A percentile compares a stretch with the other conserved stretches of the same genome.
Conservation (phyloP, 2,797 vertebrate genomes). For the Aulostomus chinensis region DNA sequence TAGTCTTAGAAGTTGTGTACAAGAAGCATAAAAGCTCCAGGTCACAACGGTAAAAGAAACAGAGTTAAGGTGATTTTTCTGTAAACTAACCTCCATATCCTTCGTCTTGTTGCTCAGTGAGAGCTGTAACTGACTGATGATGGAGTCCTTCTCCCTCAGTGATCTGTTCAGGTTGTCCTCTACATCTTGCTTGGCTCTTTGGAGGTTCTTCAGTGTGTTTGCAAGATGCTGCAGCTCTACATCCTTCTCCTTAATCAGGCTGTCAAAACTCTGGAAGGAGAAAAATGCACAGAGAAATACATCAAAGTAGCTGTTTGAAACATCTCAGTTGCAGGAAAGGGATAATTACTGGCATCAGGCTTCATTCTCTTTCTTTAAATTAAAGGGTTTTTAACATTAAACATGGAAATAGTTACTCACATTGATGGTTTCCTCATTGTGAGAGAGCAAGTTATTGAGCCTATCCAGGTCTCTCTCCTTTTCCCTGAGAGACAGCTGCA, state of each 20-base stretch:
- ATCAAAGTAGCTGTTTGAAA: too few species aligned
- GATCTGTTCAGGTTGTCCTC: conserved; percentile 84
- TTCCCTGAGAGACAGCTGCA: conserved; percentile 81
- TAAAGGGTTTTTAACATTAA: too few species aligned
- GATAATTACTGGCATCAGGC: too few species aligned
- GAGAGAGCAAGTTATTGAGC: conserved; percentile 78
- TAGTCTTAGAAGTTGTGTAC: too few species aligned
- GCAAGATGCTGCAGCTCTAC: conserved; percentile 84
- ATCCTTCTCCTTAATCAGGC: conserved; percentile 85
- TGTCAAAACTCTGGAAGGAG: conserved; percentile 81
- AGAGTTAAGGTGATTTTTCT: not conserved
- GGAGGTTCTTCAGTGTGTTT: conserved; percentile 82
- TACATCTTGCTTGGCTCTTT: conserved; percentile 83
- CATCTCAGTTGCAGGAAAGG: not conserved
- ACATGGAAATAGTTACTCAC: conserved; percentile 45
- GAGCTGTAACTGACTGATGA: conserved; percentile 82
- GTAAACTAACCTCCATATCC: conserved; percentile 83
- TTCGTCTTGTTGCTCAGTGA: conserved; percentile 81
- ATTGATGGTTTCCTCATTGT: conserved; percentile 77
- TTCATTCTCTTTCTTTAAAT: too few species aligned
- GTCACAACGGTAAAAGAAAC: not conserved
- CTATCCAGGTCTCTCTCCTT: conserved; percentile 82
- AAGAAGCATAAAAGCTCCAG: not conserved
- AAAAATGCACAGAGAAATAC: not conserved
- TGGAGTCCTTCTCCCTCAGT: conserved; percentile 83